Evolutionary conservation across 37 sponge, comb jelly and placozoan genomes (phyloP), one percentile per base, ranked within the genome.

Genomic region (Aphrocallistes beatrix): DNA sequence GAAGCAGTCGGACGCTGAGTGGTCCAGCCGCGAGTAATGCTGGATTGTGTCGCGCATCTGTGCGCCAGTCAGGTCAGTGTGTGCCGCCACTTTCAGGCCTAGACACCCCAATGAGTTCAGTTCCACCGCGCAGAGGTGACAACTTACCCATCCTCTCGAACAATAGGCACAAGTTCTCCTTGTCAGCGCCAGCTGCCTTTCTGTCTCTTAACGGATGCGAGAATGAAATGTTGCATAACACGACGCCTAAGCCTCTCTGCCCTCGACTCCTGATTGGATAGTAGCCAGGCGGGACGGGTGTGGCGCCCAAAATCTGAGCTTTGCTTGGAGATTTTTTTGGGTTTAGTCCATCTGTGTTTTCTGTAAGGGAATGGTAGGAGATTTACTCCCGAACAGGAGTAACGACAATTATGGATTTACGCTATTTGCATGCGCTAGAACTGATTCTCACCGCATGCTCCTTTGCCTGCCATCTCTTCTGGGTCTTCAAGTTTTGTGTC

Each of bases 1-100:
- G 17, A 93, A 28, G 37, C 92, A 89, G 87, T 95, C 96, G 23
- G 37, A 86, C 0, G 51, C 21, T 0, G 50, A 36, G 85, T 91
- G 93, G 86, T 95, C 91, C 32, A 32, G 6, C 23, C 8, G 23
- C 19, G 86, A 39, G 19, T 39, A 39, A 3, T 17, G 6, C 10
- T 23, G 1, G 1, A 87, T 8, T 9, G n/a, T 6, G 21, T 85
- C 49, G 1, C 28, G 34, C 88, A 87, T 86, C 19, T 87, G 50
- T 8, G 38, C 37, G 36, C 38, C 85, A 9, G 48, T 23, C 85
- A 75, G 50, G 51, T 87, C 69, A 1, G 38, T 6, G 49, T 39
- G 36, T 3, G 42, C 37, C 13, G 8, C 21, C 37, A 81, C 45
- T 36, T 36, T 1, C 37, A 86, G 38, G 17, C 88, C 88, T 60